Conservation (phyloP, 2,113 vertebrate species). For the Bubo scandiacus region DNA sequence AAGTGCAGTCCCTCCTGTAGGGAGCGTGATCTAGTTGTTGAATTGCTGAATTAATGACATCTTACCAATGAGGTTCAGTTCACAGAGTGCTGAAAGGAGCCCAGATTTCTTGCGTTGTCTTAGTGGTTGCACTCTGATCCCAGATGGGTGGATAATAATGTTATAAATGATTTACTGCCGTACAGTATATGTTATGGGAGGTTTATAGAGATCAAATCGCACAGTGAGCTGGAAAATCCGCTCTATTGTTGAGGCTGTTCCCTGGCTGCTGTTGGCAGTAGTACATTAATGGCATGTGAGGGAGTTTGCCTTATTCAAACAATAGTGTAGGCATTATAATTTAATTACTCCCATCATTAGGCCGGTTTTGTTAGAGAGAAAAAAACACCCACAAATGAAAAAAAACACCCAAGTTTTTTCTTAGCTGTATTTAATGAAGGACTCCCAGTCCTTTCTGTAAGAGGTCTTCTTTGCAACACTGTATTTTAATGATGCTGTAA, state of each 20-base stretch:
- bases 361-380: background rate
- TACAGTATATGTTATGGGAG: background rate
- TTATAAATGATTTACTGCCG: constrained; percentile 25
- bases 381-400: background rate
- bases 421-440: background rate
- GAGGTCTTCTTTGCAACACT: background rate
- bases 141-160: background rate
- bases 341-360: background rate
- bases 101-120: background rate
- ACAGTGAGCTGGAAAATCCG: constrained; percentile 49
- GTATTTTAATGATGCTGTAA: background rate
- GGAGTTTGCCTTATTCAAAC: constrained; percentile 6
- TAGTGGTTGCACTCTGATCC: background rate
- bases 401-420: background rate
- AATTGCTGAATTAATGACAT: background rate
- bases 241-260: background rate
- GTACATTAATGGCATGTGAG: background rate
- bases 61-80: background rate
- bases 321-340: background rate
- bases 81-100: background rate
- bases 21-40: background rate
- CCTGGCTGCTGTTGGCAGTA: constrained; percentile 6
- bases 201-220: constrained; percentile 19
- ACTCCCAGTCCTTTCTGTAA: background rate
- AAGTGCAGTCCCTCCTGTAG: background rate